A percentile compares a stretch with the other conserved stretches of the same genome.
Evolutionary conservation across 2,113 vertebrate species (phyloP).

Genomic region (Sinocyclocheilus grahami): DNA sequence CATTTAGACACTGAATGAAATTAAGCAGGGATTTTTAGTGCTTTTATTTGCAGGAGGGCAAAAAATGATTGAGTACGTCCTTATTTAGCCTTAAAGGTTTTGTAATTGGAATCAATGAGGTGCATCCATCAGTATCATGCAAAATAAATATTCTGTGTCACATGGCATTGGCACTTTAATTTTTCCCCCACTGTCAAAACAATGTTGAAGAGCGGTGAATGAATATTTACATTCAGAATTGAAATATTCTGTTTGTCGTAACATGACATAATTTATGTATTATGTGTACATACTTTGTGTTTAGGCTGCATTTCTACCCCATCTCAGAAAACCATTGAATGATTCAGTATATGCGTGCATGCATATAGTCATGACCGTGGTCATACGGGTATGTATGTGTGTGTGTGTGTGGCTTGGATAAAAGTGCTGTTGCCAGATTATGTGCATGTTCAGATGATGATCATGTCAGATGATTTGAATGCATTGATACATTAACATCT

Average conservation of each 20-base stretch:
- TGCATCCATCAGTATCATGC: slow-evolving; percentile 71
- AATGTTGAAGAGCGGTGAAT: slow-evolving; percentile 59
- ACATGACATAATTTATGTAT: slow-evolving; percentile 52
- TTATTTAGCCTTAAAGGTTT: slow-evolving; percentile 67
- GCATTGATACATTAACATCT: slow-evolving; percentile 23
- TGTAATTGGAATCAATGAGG: slow-evolving; percentile 73
- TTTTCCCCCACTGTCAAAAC: slow-evolving; percentile 61
- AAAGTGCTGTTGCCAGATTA: slow-evolving; percentile 21
- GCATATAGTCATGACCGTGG: neutral
- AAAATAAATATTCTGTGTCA: slow-evolving; percentile 60
- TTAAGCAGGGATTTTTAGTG: slow-evolving; percentile 50
- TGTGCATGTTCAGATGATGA: slow-evolving; percentile 13
- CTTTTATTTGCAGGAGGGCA: slow-evolving; percentile 54
- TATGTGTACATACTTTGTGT: slow-evolving; percentile 43
- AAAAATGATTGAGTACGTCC: slow-evolving; percentile 64
- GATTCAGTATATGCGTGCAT: neutral
- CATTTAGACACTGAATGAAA: slow-evolving; percentile 51
- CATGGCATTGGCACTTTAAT: slow-evolving; percentile 55
- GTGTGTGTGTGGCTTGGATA: neutral
- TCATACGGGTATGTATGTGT: neutral
- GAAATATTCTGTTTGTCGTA: slow-evolving; percentile 60
- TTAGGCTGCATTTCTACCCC: neutral
- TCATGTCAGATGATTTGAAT: slow-evolving; percentile 33
- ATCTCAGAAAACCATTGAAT: neutral
- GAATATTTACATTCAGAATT: slow-evolving; percentile 73